These are phyloP conservation scores for Leuciscus idus DNA, from an alignment of 2,113 vertebrate species.

Conservation along the genomic window DNA sequence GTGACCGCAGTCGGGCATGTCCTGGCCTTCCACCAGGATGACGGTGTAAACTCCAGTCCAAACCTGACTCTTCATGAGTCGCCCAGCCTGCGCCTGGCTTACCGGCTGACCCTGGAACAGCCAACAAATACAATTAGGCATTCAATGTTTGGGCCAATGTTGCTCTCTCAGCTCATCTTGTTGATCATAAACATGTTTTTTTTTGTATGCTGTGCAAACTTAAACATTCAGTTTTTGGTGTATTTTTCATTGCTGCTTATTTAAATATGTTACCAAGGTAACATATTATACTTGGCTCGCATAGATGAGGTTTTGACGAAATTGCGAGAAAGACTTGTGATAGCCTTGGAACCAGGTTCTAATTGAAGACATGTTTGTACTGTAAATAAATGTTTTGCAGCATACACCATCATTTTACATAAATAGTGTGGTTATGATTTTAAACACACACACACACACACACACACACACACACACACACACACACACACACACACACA, in stretches of 20 bases:
- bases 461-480: too few species aligned
- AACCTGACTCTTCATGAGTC: constrained; percentile 82
- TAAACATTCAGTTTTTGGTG: background rate
- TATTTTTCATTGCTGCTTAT: background rate
- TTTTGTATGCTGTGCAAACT: background rate
- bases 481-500: too few species aligned
- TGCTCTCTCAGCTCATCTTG: background rate
- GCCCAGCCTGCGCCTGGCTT: constrained; percentile 54
- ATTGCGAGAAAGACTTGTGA: background rate
- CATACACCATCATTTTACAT: background rate
- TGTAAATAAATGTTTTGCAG: background rate
- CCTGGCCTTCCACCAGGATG: constrained; percentile 88
- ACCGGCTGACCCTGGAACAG: constrained; percentile 37
- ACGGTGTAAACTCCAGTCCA: constrained; percentile 88
- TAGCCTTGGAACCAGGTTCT: background rate
- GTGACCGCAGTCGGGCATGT: constrained; percentile 79
- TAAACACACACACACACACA: too few species aligned
- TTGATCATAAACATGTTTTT: background rate
- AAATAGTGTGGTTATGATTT: background rate
- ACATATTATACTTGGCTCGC: constrained; percentile 11
- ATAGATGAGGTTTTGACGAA: background rate
- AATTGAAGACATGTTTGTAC: background rate
- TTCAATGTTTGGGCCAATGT: background rate
- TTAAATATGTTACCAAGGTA: constrained; percentile 15
- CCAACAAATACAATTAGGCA: background rate